Evolutionary conservation across 2,113 vertebrate genomes (phyloP), one percentile per base, ranked within the genome.

Genomic region (Leuciscus idus): DNA sequence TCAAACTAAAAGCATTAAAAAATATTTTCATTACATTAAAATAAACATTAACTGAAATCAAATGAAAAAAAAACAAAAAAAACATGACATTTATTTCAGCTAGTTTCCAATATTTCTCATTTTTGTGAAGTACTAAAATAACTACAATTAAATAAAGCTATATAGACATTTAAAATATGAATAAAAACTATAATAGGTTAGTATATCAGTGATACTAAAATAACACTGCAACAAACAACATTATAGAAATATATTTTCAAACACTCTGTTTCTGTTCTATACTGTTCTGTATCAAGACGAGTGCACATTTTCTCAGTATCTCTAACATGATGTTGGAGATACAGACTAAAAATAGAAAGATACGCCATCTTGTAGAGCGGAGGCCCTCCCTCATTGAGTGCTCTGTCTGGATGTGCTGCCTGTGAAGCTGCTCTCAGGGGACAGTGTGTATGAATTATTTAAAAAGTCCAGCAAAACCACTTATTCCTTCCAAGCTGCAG

Each of bases 361-460:
- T 80, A 80, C 84, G 86, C 88, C 88, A 89, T 89, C 88, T 89
- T 86, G 84, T 86, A 55, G 46, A 87, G 78, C 79, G 15, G 64
- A 36, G 30, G 39, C 66, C 86, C 86, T 81, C 84, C 92, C 90
- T 88, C 90, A 92, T 86, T 88, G 88, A 92, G 90, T 91, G 89
- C 92, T 91, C 91, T 92, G 77, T 86, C 82, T 92, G 87, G 90
- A 92, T 90, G 86, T 88, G 88, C 90, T 90, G 92, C 89, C 88
- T 89, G 73, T 83, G 81, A 82, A 91, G 89, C 88, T 88, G 89
- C 82, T 91, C 93, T 93, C 93, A 39, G 0, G 91, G 90, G 93
- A 93, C 84, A 73, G 70, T 87, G 33, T 39, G 88, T 64, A 92
- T 95, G 95, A 95, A 95, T 95, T 95, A 95, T 95, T 95, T 80